A percentile compares a stretch with the other conserved stretches of the same genome.
These are phyloP conservation scores for Eciton burchellii DNA, from an alignment of 1,140 invertebrate species.

Conservation along the genomic window DNA sequence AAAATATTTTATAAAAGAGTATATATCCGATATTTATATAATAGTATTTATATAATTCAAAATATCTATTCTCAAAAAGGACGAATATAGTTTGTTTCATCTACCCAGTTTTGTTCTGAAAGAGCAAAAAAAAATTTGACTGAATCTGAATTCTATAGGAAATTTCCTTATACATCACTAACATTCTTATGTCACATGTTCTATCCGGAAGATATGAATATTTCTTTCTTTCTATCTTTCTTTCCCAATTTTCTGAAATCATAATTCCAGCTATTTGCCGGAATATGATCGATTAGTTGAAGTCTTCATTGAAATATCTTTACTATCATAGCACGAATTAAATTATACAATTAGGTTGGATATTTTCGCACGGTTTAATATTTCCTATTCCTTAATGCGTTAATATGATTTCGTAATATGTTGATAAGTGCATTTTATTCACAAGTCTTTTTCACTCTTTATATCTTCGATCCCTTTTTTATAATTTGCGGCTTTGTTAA, in stretches of 20 bases:
- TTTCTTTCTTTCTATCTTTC: no score
- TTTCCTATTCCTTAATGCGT: no score
- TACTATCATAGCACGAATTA: slow-evolving; percentile 17
- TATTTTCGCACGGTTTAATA: background rate
- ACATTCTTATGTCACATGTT: slow-evolving; percentile 45
- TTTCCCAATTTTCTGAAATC: slow-evolving; percentile 45
- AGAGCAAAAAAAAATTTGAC: slow-evolving; percentile 68
- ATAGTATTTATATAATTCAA: background rate
- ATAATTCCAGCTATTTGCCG: slow-evolving; percentile 35
- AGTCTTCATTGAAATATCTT: background rate
- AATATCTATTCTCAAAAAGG: background rate
- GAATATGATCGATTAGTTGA: background rate
- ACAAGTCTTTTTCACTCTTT: background rate
- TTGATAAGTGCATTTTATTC: background rate
- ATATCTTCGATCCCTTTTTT: slow-evolving; percentile 16
- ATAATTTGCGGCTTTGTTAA: slow-evolving; percentile 23
- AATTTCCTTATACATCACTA: slow-evolving; percentile 21
- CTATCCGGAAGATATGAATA: no score
- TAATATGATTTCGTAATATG: background rate
- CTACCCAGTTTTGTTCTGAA: slow-evolving; percentile 25
- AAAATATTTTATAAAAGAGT: background rate
- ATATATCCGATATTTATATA: background rate
- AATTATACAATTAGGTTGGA: background rate
- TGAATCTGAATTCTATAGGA: slow-evolving; percentile 54
- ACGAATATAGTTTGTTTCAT: slow-evolving; percentile 4